Conservation (phyloP, 2,113 vertebrate genomes). For the Prochilodus magdalenae region DNA sequence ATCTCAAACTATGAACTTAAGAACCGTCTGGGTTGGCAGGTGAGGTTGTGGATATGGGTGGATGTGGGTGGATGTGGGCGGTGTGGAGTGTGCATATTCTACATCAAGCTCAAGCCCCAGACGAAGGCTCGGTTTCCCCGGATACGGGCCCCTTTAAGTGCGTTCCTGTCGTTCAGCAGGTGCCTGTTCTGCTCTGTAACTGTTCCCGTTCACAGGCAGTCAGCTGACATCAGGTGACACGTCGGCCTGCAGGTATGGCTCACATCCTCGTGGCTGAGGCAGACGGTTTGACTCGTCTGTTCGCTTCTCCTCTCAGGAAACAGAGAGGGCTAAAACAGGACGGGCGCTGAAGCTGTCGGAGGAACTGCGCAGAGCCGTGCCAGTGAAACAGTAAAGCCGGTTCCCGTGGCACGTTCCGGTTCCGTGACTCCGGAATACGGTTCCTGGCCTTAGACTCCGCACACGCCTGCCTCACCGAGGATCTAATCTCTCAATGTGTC, state of each 20-base stretch:
- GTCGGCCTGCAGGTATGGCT: constrained; percentile 54
- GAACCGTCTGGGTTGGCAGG: too few relatives aligned
- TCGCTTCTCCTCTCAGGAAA: not conserved
- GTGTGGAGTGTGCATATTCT: too few relatives aligned
- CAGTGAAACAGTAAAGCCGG: too few relatives aligned
- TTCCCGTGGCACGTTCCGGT: too few relatives aligned
- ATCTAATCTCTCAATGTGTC: too few relatives aligned
- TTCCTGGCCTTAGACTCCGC: too few relatives aligned
- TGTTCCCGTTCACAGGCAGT: constrained; percentile 28
- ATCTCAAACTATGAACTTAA: too few relatives aligned
- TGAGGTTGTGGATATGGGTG: too few relatives aligned
- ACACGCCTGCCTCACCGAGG: too few relatives aligned
- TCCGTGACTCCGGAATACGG: not conserved
- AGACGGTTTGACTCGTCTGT: not conserved
- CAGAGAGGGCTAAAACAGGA: not conserved
- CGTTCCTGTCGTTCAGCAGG: not conserved
- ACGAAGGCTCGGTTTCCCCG: too few relatives aligned
- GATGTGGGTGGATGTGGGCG: too few relatives aligned
- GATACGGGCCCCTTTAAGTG: not conserved
- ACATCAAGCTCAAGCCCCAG: too few relatives aligned
- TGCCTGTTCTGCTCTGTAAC: not conserved
- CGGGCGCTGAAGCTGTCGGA: not conserved
- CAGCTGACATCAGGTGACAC: constrained; percentile 60
- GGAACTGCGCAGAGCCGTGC: not conserved
- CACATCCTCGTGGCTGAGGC: constrained; percentile 30